Evolutionary conservation across 2,113 vertebrate genomes (phyloP), one percentile per base, ranked within the genome.

Genomic region (Castor canadensis): DNA sequence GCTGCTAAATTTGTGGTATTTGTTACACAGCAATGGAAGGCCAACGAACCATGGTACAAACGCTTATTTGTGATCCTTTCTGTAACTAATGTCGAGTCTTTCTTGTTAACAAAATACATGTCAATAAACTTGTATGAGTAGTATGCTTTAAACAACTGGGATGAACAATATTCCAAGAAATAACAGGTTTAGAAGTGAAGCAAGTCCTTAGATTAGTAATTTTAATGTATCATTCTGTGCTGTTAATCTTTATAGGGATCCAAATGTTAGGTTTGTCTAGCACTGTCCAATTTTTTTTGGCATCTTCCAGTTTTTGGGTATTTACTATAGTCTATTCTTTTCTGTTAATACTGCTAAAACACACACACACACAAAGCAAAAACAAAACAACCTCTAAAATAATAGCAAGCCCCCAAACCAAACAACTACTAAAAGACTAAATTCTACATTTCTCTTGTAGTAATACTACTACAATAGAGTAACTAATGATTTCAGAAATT

Each of bases 1-100:
- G 28, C 79, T 94, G 49, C 82, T 88, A 89, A 16, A 1, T 93
- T 69, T 91, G 52, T 95, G 35, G 58, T 26, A 87, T 83, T 93
- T 95, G 84, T 88, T 95, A 69, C 6, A 82, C 7, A 76, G 45
- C 54, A 89, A 60, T 71, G 95, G 84, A 90, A 95, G 92, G 92
- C 16, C 87, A 92, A 45, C n/a, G 62, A 95, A 30, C 24, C 69
- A 28, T 52, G 32, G 64, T 92, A 30, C 6, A 81, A 76, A 40
- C 76, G 47, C 54, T 49, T 40, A 17, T 83, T 89, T 84, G 75
- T 58, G 43, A 45, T 47, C 64, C 47, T 84, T 49, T 73, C 24
- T 89, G 54, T 87, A 83, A 95, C 87, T 89, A 72, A 89, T 2
- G 1, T 43, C 56, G 88, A 95, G 54, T 89, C 60, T 80, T 84